A percentile compares a stretch with the other conserved stretches of the same genome.
phyloP scores from a whole-genome alignment of 2,113 vertebrate genomes.

The Phrynosoma platyrhinos region DNA sequence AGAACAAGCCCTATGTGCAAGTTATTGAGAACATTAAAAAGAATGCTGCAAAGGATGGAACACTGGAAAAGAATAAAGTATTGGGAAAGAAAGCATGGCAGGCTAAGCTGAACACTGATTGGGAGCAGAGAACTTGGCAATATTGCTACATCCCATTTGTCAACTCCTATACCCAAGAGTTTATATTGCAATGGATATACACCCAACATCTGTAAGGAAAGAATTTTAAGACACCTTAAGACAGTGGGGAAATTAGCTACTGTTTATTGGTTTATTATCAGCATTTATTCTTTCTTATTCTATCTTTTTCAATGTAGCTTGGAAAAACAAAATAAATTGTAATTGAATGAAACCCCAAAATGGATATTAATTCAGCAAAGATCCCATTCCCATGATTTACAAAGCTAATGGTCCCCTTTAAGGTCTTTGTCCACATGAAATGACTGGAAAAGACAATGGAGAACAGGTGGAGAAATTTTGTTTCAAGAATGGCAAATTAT shows the following conservation, averaged over 20 bases:
- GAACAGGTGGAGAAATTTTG: conserved; percentile 5
- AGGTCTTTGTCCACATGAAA: conserved; percentile 3
- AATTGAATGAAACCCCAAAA: neutral
- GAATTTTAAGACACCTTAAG: no score
- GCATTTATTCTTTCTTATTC: neutral
- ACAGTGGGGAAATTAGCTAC: neutral
- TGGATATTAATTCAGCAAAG: neutral
- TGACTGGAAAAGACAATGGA: neutral
- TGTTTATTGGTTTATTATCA: neutral
- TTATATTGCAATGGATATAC: neutral
- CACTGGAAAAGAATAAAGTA: no score
- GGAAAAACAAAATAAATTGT: neutral
- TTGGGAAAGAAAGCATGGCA: neutral
- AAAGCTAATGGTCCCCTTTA: neutral
- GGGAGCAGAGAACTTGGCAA: no score
- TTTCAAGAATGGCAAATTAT: conserved; percentile 19
- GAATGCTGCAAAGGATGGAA: no score
- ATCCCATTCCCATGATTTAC: neutral
- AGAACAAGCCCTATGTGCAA: no score
- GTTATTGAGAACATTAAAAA: no score
- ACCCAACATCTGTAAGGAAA: no score
- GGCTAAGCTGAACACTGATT: no score
- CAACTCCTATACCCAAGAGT: neutral
- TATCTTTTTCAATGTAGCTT: neutral
- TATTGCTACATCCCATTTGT: neutral